phyloP scores from a whole-genome alignment of 2,888 invertebrate genomes.

The Mesorhabditis belari region DNA sequence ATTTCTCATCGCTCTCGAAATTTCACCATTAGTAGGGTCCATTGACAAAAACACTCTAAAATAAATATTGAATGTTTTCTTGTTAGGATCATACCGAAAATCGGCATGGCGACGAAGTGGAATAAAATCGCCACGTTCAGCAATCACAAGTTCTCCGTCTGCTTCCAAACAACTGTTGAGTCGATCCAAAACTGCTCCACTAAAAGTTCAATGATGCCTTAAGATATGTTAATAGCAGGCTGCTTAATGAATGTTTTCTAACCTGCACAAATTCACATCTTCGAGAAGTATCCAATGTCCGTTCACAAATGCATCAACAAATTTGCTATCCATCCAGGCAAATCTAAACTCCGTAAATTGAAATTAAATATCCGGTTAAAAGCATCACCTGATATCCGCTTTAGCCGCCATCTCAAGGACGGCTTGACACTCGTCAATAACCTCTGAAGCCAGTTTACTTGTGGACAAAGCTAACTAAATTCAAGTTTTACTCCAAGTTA shows the following conservation, averaged over 20 bases:
- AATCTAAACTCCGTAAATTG: slow-evolving; percentile 47
- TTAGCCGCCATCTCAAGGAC: background rate
- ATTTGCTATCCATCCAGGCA: slow-evolving; percentile 58
- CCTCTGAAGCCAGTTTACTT: background rate
- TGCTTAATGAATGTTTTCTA: background rate
- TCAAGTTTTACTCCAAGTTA: background rate
- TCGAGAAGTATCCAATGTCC: slow-evolving; percentile 59
- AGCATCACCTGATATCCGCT: background rate
- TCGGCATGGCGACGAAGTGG: slow-evolving; percentile 75
- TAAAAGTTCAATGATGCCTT: slow-evolving; percentile 33
- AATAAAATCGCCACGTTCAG: slow-evolving; percentile 71
- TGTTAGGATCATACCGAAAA: slow-evolving; percentile 65
- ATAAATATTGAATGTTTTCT: background rate
- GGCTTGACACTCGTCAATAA: background rate
- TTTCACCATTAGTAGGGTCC: slow-evolving; percentile 88
- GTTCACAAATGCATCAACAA: slow-evolving; percentile 55
- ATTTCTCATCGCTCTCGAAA: slow-evolving; percentile 96
- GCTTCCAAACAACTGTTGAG: slow-evolving; percentile 90
- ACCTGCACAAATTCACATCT: slow-evolving; percentile 54
- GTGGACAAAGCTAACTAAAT: background rate
- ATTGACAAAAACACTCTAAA: slow-evolving; percentile 80
- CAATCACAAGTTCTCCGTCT: slow-evolving; percentile 77
- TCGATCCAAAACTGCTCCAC: slow-evolving; percentile 89
- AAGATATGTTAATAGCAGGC: background rate
- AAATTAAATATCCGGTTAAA: background rate